Base-by-base conservation (phyloP, 2,888 invertebrate species). In the Schrankia costaestrigalis region DNA sequence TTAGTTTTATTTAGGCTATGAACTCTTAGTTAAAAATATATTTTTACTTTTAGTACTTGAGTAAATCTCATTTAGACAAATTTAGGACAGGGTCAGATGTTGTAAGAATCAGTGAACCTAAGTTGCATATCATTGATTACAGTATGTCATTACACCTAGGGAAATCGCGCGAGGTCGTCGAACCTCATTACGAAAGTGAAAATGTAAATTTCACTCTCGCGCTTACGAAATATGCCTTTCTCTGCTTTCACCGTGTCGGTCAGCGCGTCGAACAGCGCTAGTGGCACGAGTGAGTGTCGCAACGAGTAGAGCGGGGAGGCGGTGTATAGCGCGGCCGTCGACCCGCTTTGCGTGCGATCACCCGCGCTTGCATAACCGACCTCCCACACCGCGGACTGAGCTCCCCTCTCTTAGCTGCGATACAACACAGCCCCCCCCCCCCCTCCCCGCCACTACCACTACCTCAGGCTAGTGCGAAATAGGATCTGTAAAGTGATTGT, bases 261-360 rank as follows among this genome's bases (percentile, higher is more conserved):
- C 13, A 24, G 14, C 24, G 14, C 37, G 55, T 59, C 63, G 59
- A 50, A 54, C 46, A 40, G 35, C 41, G 49, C 46, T 31, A 46
- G 40, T 47, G 64, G 59, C 62, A 56, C 55, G 52, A 55, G 61
- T 63, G 63, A 68, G 70, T 77, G 82, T 78, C 73, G 82, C 83
- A 78, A 77, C 62, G 57, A 63, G 66, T 67, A 52, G 63, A 64
- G 69, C 69, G 66, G 63, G 63, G 72, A 66, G 56, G 61, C 61
- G 56, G 46, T 55, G 63, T 60, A 63, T 56, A 63, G 66, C 81
- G 85, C 90, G 90, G 89, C 84, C 91, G 89, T 82, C 91, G 91
- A 91, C 91, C 91, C 81, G 90, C 88, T 90, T 91, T 89, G 80
- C 87, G 89, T 87, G 90, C 91, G 90, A 89, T 91, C 90, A 91